phyloP scores from a whole-genome alignment of 2,797 vertebrate species.

The Pogoniulus pusillus region DNA sequence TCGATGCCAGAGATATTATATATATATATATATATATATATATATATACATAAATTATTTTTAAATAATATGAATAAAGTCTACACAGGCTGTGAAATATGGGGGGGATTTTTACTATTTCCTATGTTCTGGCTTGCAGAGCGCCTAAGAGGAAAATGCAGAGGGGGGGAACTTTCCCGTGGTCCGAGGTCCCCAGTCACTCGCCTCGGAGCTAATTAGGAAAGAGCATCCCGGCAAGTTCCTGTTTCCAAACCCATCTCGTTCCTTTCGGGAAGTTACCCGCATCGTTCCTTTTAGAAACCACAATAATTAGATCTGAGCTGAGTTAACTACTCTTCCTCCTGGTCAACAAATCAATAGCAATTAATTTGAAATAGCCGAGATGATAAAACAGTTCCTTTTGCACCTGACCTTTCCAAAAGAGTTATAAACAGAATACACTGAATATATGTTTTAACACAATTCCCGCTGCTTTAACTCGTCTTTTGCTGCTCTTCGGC shows the following conservation, averaged over 20 bases:
- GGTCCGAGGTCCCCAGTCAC: background rate
- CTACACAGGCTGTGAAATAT: background rate
- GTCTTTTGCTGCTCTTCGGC: background rate
- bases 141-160: background rate
- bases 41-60: too few species aligned
- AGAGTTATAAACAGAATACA: background rate
- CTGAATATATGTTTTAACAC: background rate
- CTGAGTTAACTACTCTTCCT: slow-evolving; percentile 21
- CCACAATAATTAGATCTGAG: slow-evolving; percentile 37
- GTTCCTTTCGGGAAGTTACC: background rate
- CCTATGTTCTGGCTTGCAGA: background rate
- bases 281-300: slow-evolving; percentile 15
- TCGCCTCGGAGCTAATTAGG: slow-evolving; percentile 34
- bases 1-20: background rate
- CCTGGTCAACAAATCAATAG: slow-evolving; percentile 52
- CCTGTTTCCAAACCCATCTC: background rate
- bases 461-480: background rate
- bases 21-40: too few species aligned
- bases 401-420: slow-evolving; percentile 22
- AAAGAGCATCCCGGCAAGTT: slow-evolving; percentile 2
- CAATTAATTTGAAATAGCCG: slow-evolving; percentile 57
- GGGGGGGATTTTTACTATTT: background rate
- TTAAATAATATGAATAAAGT: background rate
- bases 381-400: slow-evolving; percentile 29
- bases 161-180: background rate